Base-by-base conservation (phyloP, 2,888 invertebrate genomes). In the Sylvicola fuscatus region DNA sequence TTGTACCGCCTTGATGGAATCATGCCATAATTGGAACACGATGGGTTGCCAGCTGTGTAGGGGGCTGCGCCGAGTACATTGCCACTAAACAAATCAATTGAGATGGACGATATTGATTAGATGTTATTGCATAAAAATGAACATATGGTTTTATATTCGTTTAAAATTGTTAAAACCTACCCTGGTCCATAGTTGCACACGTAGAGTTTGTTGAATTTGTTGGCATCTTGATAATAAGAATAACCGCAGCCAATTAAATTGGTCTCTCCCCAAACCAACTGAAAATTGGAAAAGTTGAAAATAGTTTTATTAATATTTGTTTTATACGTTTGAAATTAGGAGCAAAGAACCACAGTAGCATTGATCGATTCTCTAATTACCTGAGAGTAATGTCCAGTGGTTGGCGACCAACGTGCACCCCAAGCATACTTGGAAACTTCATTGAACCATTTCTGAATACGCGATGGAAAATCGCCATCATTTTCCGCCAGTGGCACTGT, bases 191-290 rank as follows among this genome's bases (percentile, higher is more conserved):
- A 83, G 61, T 83, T 83, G 65, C 83, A 84, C 36, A 83, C 77
- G 58, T 81, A 83, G 39, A 80, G 66, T 56, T 80, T 82, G 44
- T 79, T 79, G 55, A 78, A 82, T 45, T 83, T 81, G 45, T 69
- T 61, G 2, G 70, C 66, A 47, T 82, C 79, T 50, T 76, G 75
- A 60, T 80, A 89, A 58, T 75, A 81, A 1, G 83, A 69, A 53
- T 70, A 87, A 17, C 89, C 89, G 52, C 89, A 90, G 38, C 90
- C 90, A 36, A 90, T 69, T 44, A 77, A 65, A 49, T 75, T 75
- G 10, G 86, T 82, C 51, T 80, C 75, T 38, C 81, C 80, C 89
- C 89, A 90, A 37, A 87, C 74, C 58, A 89, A 66, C 82, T 89
- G 54, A 14, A 58, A 59, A 6, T 21, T 21, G n/a, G n/a, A n/a